phyloP scores from a whole-genome alignment of 2,888 invertebrate species.

The Malacosoma neustria region DNA sequence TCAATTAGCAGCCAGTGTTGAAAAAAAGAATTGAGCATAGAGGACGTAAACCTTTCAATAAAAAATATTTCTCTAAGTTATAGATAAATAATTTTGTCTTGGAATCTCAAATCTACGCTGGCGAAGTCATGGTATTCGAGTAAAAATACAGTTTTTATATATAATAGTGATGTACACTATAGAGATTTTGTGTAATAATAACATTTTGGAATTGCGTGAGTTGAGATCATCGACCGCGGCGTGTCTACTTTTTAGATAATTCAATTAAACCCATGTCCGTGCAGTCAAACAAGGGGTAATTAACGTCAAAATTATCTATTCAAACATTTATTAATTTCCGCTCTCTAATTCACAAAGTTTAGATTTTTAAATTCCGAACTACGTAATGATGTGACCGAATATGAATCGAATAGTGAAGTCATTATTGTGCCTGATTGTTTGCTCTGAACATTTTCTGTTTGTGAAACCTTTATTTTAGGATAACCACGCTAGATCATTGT shows the following conservation, averaged over 20 bases:
- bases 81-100: too few species aligned
- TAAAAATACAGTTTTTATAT: too few species aligned
- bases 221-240: neutral
- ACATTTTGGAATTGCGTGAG: neutral
- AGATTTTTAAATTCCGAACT: neutral
- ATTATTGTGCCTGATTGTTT: neutral
- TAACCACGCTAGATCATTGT: too few species aligned
- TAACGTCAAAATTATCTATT: neutral
- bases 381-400: neutral
- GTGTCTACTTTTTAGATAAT: neutral
- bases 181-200: too few species aligned
- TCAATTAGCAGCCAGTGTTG: too few species aligned
- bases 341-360: neutral
- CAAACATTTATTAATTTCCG: neutral
- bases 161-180: too few species aligned
- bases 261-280: neutral
- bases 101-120: too few species aligned
- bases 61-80: too few species aligned
- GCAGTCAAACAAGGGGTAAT: neutral
- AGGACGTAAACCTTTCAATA: too few species aligned
- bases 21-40: too few species aligned
- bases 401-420: neutral
- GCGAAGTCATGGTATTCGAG: too few species aligned
- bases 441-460: neutral
- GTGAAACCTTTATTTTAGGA: neutral